These are phyloP conservation scores for Emys orbicularis DNA, from an alignment of 2,797 vertebrate species.

Conservation along the genomic window DNA sequence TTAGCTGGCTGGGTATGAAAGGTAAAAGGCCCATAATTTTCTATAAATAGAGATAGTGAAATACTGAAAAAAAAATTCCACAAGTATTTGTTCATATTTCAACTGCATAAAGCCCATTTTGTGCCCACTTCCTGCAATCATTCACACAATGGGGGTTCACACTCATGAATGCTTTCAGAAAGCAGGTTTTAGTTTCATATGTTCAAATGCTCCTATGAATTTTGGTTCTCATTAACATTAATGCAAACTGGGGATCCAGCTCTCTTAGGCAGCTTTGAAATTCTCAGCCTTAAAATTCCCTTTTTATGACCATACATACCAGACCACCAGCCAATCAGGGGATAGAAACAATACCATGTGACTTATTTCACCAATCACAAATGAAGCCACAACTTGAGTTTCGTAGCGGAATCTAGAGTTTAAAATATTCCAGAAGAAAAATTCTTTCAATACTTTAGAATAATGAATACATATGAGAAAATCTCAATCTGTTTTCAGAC, in stretches of 20 bases:
- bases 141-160: background rate
- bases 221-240: background rate
- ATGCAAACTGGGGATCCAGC: background rate
- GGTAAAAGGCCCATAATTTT: background rate
- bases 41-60: background rate
- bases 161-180: background rate
- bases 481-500: no score
- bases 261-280: background rate
- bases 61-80: background rate
- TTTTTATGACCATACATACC: background rate
- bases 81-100: background rate
- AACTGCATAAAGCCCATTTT: background rate
- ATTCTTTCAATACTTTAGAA: background rate
- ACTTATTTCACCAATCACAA: background rate
- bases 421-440: background rate
- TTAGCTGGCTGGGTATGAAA: background rate
- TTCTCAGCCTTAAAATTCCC: background rate
- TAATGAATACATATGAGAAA: background rate
- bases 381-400: background rate
- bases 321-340: background rate
- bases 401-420: background rate
- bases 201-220: background rate
- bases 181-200: background rate
- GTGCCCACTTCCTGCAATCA: background rate
- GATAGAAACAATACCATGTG: background rate